These are phyloP conservation scores for Melikaiella ostensackeni DNA, from an alignment of 2,888 invertebrate genomes.

Conservation along the genomic window DNA sequence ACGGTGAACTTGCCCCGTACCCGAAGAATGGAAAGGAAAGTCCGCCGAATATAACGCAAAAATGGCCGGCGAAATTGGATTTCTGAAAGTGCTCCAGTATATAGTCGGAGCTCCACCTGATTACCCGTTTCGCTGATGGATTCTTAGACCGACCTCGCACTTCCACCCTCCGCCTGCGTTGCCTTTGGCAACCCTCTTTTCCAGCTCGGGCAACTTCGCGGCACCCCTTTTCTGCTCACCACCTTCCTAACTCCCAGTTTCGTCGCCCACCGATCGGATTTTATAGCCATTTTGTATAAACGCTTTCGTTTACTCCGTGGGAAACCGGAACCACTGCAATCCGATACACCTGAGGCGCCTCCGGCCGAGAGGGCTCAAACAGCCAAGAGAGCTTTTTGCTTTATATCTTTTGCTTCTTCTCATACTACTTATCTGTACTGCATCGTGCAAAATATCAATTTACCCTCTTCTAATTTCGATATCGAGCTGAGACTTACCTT, in stretches of 20 bases:
- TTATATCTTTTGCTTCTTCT: constrained; percentile 46
- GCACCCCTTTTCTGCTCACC: constrained; percentile 49
- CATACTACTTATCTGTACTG: constrained; percentile 55
- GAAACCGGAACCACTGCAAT: constrained; percentile 51
- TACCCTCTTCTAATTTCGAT: constrained; percentile 22
- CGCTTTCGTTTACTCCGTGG: constrained; percentile 56
- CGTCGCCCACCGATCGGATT: constrained; percentile 55
- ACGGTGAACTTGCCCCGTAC: constrained; percentile 38
- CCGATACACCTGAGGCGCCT: constrained; percentile 54
- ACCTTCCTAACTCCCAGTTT: constrained; percentile 39
- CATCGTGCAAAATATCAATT: constrained; percentile 22
- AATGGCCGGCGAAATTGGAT: constrained; percentile 71
- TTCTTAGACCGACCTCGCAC: constrained; percentile 64
- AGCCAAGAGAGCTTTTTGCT: constrained; percentile 45
- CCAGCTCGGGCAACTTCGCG: constrained; percentile 52
- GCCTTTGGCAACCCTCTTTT: constrained; percentile 46
- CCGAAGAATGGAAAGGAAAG: constrained; percentile 49
- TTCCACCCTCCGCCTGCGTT: constrained; percentile 27
- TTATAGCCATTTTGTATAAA: constrained; percentile 70
- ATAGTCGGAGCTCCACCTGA: constrained; percentile 60
- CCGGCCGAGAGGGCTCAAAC: constrained; percentile 43
- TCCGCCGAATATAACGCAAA: constrained; percentile 57
- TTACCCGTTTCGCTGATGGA: constrained; percentile 72
- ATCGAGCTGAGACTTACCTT: background rate
- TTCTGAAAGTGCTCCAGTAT: constrained; percentile 64